Evolutionary conservation across 2,888 invertebrate genomes (phyloP), one percentile per base, ranked within the genome.

Genomic region (Agriotes lineatus): DNA sequence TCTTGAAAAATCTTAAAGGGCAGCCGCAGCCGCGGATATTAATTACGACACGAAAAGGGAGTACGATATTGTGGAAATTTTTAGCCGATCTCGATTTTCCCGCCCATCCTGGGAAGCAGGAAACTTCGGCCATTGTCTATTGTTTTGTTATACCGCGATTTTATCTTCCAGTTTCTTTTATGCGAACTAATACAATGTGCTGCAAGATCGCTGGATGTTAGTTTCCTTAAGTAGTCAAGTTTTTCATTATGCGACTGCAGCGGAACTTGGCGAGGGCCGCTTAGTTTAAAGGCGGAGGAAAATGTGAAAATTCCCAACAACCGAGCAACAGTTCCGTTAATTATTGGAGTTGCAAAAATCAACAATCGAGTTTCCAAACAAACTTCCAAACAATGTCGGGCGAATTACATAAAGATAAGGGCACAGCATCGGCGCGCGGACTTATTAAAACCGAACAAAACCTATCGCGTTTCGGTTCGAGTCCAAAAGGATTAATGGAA

Each of bases 41-140:
- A 78, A 78, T 78, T 77, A 77, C 73, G 70, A 74, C 68, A 67
- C 71, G 71, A 70, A 73, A 75, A 72, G 71, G 64, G 69, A 68
- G 54, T 64, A 50, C 69, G 48, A 73, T 73, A 72, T 72, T 73
- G 69, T 73, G 69, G 68, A 69, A 70, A 72, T 67, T 72, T 71
- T 71, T 69, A 74, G 67, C 68, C 67, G 44, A 61, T 48, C 61
- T 63, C 56, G 63, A 72, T 71, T 72, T 72, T 71, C 72, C 72
- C 72, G 67, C 39, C 45, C 61, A 20, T 69, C 52, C 30, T 69
- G 65, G 19, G 48, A 61, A 62, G 50, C 61, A 72, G 63, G 67
- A 73, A 75, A 75, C 70, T 75, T 75, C 37, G 64, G 70, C 74
- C 50, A 75, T 75, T 75, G 74, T 75, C 74, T 75, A 75, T 75